Percentiles rank a stretch among this genome's conserved stretches.
These are phyloP conservation scores for Nilaparvata lugens DNA, from an alignment of 1,140 invertebrate genomes.

Conservation along the genomic window DNA sequence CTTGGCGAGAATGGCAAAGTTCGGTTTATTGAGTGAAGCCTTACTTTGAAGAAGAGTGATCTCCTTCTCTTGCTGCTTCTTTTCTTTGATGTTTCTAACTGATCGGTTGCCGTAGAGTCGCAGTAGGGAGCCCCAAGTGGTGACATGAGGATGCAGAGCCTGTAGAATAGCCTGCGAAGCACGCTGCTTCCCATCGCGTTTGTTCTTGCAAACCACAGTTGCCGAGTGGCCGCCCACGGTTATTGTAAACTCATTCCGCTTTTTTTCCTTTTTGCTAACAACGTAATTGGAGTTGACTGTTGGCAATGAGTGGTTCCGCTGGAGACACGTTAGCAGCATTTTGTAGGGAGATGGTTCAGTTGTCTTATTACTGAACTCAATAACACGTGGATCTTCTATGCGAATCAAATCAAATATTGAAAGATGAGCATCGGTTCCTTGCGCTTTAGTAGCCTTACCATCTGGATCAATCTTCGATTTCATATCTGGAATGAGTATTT, in stretches of 20 bases:
- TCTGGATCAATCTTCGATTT: constrained; percentile 43
- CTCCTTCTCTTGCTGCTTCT: constrained; percentile 89
- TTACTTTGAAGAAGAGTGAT: constrained; percentile 86
- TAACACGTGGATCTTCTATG: constrained; percentile 86
- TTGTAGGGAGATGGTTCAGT: constrained; percentile 92
- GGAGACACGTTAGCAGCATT: constrained; percentile 83
- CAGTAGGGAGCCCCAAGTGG: constrained; percentile 89
- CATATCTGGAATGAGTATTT: constrained; percentile 91
- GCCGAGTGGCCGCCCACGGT: constrained; percentile 85
- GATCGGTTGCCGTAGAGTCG: constrained; percentile 88
- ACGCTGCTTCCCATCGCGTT: constrained; percentile 93
- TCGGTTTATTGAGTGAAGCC: constrained; percentile 83
- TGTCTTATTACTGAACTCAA: constrained; percentile 88
- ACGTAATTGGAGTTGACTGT: constrained; percentile 48
- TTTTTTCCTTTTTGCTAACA: constrained; percentile 80
- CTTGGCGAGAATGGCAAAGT: constrained; percentile 87
- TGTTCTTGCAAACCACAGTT: constrained; percentile 86
- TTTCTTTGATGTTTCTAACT: constrained; percentile 86
- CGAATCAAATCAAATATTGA: constrained; percentile 89
- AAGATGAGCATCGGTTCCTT: constrained; percentile 20
- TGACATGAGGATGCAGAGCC: constrained; percentile 82
- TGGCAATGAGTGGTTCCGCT: constrained; percentile 43
- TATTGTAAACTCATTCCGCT: constrained; percentile 92
- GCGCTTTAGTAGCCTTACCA: constrained; percentile 7
- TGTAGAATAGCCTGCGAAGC: constrained; percentile 93